phyloP scores from a whole-genome alignment of 2,797 vertebrate genomes.

The Sebastes trivittatus region DNA sequence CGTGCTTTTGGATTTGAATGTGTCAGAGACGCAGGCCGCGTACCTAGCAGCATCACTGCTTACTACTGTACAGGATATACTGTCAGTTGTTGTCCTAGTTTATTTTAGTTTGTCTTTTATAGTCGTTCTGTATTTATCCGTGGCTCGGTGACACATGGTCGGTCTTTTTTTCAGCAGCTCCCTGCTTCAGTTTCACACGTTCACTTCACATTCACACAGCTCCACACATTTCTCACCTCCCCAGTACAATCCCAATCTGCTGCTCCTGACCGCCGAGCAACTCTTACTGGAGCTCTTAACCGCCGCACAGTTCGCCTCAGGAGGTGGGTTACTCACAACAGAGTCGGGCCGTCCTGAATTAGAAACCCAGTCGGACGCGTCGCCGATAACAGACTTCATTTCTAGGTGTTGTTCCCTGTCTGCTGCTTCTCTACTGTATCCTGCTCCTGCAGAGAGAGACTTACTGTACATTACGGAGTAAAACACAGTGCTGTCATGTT shows the following conservation, averaged over 20 bases:
- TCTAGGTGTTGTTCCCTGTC: not conserved
- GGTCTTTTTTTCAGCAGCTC: not conserved
- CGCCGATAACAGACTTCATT: not conserved
- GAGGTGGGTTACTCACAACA: not conserved
- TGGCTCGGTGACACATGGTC: not conserved
- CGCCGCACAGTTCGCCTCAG: not conserved
- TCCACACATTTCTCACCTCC: conserved; percentile 43
- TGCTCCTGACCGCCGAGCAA: conserved; percentile 1
- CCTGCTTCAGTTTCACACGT: conserved; percentile 33
- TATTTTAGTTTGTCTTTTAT: conserved; percentile 8
- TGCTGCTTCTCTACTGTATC: not conserved
- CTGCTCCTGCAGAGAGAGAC: not conserved
- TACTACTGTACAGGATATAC: not conserved
- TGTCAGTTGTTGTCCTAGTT: not conserved
- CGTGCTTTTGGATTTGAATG: not conserved
- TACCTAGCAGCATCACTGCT: not conserved
- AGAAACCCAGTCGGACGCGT: not conserved
- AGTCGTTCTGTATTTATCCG: not conserved
- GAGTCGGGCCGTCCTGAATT: not conserved
- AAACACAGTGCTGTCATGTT: not conserved
- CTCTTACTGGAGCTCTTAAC: not conserved
- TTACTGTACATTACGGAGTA: not conserved
- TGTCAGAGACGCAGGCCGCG: not conserved
- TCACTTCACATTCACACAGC: conserved; percentile 28
- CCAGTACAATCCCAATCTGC: conserved; percentile 2